A percentile compares a stretch with the other conserved stretches of the same genome.
Conservation (phyloP, 2,797 vertebrate genomes). For the Thalassophryne amazonica region DNA sequence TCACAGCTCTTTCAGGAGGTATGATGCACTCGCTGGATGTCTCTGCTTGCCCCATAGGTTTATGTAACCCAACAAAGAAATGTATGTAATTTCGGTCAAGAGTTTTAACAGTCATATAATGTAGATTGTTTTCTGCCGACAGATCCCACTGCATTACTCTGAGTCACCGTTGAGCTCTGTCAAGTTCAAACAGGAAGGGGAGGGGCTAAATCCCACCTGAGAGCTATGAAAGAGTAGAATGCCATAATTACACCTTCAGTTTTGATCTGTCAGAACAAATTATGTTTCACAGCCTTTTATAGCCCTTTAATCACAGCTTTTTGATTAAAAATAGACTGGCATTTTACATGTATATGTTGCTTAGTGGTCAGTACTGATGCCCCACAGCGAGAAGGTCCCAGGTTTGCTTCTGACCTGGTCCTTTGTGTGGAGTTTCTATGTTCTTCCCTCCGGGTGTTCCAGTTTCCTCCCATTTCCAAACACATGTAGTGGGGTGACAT, state of each 20-base stretch:
- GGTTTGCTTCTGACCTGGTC: no score
- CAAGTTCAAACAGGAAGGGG: conserved; percentile 19
- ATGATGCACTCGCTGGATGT: conserved; percentile 35
- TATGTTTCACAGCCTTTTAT: not conserved
- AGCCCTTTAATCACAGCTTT: not conserved
- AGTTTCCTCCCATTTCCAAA: no score
- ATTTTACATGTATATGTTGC: conserved; percentile 13
- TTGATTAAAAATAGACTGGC: not conserved
- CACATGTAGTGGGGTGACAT: no score
- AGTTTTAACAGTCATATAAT: conserved; percentile 2
- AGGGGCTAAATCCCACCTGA: conserved; percentile 25
- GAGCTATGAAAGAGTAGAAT: conserved; percentile 29
- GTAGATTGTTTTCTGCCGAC: conserved; percentile 20
- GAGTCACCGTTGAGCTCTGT: conserved; percentile 52
- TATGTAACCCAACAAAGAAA: conserved; percentile 1
- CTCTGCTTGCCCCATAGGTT: not conserved
- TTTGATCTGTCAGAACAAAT: not conserved
- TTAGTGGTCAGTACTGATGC: no score
- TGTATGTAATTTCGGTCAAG: not conserved
- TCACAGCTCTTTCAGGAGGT: conserved; percentile 98
- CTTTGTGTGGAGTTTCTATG: no score
- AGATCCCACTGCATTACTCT: conserved; percentile 30
- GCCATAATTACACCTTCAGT: conserved; percentile 24
- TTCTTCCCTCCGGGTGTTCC: no score
- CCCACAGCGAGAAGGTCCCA: no score